Base-by-base conservation (phyloP, 2,797 vertebrate species). In the Sebastes baramenuke region DNA sequence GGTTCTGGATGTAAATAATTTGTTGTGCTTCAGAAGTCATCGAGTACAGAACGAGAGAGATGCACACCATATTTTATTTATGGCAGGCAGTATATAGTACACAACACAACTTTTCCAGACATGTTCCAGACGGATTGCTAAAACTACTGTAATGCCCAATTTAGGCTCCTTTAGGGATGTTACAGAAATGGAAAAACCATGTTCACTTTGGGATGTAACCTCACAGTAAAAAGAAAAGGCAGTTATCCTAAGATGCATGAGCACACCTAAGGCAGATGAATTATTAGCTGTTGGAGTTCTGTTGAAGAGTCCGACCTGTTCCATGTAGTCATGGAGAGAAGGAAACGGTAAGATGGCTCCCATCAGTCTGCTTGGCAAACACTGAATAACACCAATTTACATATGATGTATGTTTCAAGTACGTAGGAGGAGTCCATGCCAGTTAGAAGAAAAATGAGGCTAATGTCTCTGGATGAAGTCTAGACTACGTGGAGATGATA, bases 341-440 rank as follows among this genome's bases (percentile, higher is more conserved):
- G 83, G 77, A 83, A 84, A 87, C 27, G 60, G 27, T 81, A 65
- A 68, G 76, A 85, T 56, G 84, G 72, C 82, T 90, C 64, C 68
- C 68, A 77, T 79, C 56, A 78, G 83, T 83, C 83, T 87, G 79
- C 55, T 34, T 78, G 86, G 80, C 80, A 69, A 79, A 87, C 65
- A 68, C 36, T 62, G 46, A 85, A 75, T 73, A 65, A 61, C 71
- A 69, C 75, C 58, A 74, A 74, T 86, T 87, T 76, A 73, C 60
- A 80, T 75, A n/a, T 82, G 67, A 86, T 90, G 62, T 66, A 58
- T 77, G 72, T 24, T 75, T 67, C 20, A 75, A 42, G 38, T 42
- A 24, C 27, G 69, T 59, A 42, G 75, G 68, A 27, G 22, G 46
- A 52, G 13, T 69, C 32, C 42, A 52, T 67, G 66, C 58, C 67